Evolutionary conservation across 2,113 vertebrate genomes (phyloP), one percentile per base, ranked within the genome.

Genomic region (Gulo gulo): DNA sequence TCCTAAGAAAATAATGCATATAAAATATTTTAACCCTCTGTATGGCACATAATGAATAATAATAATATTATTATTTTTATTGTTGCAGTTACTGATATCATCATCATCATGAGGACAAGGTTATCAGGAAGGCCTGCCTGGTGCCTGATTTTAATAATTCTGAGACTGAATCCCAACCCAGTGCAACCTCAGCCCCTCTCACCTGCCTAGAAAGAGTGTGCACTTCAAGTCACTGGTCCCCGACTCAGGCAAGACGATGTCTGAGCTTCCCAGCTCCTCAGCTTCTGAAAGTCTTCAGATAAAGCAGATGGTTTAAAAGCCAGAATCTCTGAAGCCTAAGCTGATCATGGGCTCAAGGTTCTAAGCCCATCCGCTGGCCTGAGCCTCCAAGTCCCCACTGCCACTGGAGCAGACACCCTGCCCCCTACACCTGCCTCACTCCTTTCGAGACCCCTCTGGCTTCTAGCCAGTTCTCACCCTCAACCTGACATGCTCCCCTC

Each of bases 281-380:
- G 71, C 94, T 23, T 94, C 95, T 55, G 36, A 80, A 79, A 95
- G 73, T 97, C 97, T 97, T 86, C 42, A 12, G 92, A 94, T 88
- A 61, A 96, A 93, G 92, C 98, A 97, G 97, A 94, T 98, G 98
- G 97, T 93, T 71, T 74, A 90, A 67, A 93, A 89, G 90, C 69
- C 80, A 39, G 84, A 96, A 92, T 92, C 97, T 94, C 90, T 86
- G 90, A 67, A 6, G 80, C 86, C 80, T 96, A 98, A 98, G 95
- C 97, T 92, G 96, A 97, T 98, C 97, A 96, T 0, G 63, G 59
- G 96, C 96, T 98, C 95, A 91, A 24, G 74, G 67, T 59, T 16
- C 59, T 96, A 94, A 97, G 92, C 73, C 80, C 81, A 29, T 74
- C 81, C 61, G 18, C 34, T 0, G 2, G 24, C 92, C 61, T 84